Evolutionary conservation across 2,797 vertebrate genomes (phyloP), one percentile per base, ranked within the genome.

Genomic region (Coranthus polyacanthus): DNA sequence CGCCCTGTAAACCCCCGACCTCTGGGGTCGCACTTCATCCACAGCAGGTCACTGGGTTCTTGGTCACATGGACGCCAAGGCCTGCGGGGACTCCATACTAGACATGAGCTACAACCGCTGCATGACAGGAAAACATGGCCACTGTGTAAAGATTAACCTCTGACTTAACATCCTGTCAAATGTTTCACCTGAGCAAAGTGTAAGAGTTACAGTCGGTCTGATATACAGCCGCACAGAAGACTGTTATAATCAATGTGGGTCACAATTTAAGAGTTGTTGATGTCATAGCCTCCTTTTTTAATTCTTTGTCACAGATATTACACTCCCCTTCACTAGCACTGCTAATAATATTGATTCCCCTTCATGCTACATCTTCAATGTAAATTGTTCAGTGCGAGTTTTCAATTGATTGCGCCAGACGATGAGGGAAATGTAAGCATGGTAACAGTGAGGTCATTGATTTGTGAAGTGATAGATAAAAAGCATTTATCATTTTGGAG

Each of bases 401-500:
- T 68, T 69, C 62, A 38, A 90, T 90, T 83, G 87, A 84, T 78
- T 29, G 37, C 53, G 66, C 59, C 22, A 46, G 56, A 83, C 64
- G 72, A 82, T 74, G 84, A 81, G 82, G 76, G 81, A 85, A 88
- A 81, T 80, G 88, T 85, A 79, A 81, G 81, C 76, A 61, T 44
- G 36, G 82, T 63, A 84, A 89, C 85, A 72, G 78, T 63, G 60
- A 78, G 55, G 76, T 72, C 88, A 92, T 91, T 81, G 90, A 93
- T 92, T 85, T 62, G 70, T 72, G 64, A 80, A 84, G 74, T 82
- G 87, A 88, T 79, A 83, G 79, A 87, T 87, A 87, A 86, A 85
- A 88, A 57, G 76, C 72, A 74, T 92, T 91, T 72, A 84, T 87
- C 84, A 89, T 87, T 88, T 82, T 71, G 72, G 68, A 92, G 87